These are phyloP conservation scores for Athetis lepigone DNA, from an alignment of 2,888 invertebrate genomes.

Conservation along the genomic window DNA sequence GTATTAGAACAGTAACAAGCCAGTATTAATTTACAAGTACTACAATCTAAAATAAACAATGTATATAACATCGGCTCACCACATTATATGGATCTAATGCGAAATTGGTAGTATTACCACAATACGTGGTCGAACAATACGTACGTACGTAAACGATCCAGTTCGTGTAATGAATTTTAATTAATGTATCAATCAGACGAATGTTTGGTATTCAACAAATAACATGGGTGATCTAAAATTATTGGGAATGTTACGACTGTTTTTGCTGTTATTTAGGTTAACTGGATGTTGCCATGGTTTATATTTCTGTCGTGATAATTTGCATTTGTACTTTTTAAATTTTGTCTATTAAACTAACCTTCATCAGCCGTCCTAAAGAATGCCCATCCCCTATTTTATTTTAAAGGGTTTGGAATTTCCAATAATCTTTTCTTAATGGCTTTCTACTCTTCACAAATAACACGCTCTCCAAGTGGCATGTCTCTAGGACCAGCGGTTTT, in stretches of 20 bases:
- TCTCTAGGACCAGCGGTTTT: too few species aligned
- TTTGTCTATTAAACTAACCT: too few species aligned
- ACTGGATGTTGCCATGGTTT: too few species aligned
- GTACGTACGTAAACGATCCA: conserved; percentile 40
- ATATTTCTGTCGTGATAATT: too few species aligned
- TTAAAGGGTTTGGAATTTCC: too few species aligned
- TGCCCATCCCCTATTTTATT: too few species aligned
- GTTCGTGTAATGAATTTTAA: conserved; percentile 61
- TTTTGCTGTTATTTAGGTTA: neutral
- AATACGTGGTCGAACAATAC: conserved; percentile 37
- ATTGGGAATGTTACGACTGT: conserved; percentile 21
- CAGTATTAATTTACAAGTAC: too few species aligned
- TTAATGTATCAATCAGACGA: conserved; percentile 57
- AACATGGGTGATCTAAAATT: conserved; percentile 29
- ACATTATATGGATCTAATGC: conserved; percentile 49
- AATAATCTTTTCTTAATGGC: too few species aligned
- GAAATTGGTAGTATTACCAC: conserved; percentile 55
- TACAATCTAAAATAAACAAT: conserved; percentile 24
- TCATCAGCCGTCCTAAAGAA: too few species aligned
- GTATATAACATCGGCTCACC: conserved; percentile 27
- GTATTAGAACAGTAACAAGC: neutral
- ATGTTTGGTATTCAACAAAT: conserved; percentile 35
- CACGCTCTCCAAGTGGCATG: too few species aligned
- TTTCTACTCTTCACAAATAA: too few species aligned
- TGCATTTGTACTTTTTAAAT: too few species aligned